A percentile compares a stretch with the other conserved stretches of the same genome.
phyloP scores from a whole-genome alignment of 1,140 invertebrate species.

The Drosophila pectinifera region DNA sequence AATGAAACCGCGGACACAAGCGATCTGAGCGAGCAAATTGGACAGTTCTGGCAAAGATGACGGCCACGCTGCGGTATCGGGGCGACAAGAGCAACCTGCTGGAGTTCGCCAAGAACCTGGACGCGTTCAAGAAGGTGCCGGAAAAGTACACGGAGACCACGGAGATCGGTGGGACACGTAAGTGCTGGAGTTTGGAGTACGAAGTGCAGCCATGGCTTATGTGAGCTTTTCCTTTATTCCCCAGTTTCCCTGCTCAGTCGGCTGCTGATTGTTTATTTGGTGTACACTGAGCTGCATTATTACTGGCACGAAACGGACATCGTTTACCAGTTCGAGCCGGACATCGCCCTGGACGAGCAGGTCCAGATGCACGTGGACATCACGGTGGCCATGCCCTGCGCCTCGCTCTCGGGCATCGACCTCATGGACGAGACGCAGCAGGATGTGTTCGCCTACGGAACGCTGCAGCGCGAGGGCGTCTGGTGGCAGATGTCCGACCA shows the following conservation, averaged over 20 bases:
- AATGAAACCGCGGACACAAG: conserved; percentile 8
- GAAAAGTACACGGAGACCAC: conserved; percentile 93
- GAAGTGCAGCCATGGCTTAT: not conserved
- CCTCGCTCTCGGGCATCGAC: conserved; percentile 94
- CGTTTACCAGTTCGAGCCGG: conserved; percentile 95
- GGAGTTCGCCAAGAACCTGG: conserved; percentile 93
- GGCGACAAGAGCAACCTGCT: conserved; percentile 87
- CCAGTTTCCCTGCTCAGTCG: conserved; percentile 93
- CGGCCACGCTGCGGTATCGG: conserved; percentile 86
- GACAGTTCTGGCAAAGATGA: conserved; percentile 43
- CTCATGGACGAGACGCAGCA: conserved; percentile 97
- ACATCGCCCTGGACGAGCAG: conserved; percentile 94
- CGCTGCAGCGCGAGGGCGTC: conserved; percentile 93
- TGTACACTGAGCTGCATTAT: conserved; percentile 93
- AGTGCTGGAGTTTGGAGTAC: conserved; percentile 61
- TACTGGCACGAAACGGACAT: conserved; percentile 94
- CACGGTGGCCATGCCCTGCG: conserved; percentile 96
- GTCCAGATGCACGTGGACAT: conserved; percentile 97
- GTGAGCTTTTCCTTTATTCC: no score
- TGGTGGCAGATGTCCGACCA: conserved; percentile 94
- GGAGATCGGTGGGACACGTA: conserved; percentile 92
- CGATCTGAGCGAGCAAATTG: not conserved
- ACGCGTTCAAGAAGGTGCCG: conserved; percentile 95
- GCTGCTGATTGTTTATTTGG: conserved; percentile 91
- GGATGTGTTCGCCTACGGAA: conserved; percentile 93